phyloP scores from a whole-genome alignment of 2,888 invertebrate genomes.

The Anodontia alba region DNA sequence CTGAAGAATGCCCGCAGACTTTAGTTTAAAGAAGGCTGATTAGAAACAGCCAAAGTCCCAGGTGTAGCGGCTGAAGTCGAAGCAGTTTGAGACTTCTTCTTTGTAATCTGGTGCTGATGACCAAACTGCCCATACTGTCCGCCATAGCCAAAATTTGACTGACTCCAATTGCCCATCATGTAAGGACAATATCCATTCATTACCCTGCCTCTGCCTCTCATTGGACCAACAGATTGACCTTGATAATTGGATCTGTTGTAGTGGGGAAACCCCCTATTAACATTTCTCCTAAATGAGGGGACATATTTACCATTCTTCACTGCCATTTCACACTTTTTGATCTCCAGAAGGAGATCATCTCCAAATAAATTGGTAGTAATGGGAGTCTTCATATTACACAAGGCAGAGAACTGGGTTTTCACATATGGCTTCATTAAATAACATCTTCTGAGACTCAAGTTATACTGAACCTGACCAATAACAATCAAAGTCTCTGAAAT shows the following conservation, averaged over 20 bases:
- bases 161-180: neutral
- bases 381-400: conserved; percentile 9
- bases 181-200: neutral
- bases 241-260: neutral
- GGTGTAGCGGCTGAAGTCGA: neutral
- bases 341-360: conserved; percentile 7
- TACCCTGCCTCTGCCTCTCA: neutral
- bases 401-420: neutral
- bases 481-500: conserved; percentile 20
- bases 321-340: conserved; percentile 23
- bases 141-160: neutral
- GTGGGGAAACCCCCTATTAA: neutral
- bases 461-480: conserved; percentile 25
- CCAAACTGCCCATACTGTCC: neutral
- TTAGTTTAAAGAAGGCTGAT: neutral
- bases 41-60: neutral
- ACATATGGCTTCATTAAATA: conserved; percentile 15
- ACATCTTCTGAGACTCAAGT: conserved; percentile 13
- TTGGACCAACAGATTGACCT: neutral
- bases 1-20: neutral
- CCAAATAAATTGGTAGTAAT: conserved; percentile 7
- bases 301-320: neutral
- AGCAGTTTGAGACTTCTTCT: neutral
- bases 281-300: neutral
- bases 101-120: neutral